phyloP scores from a whole-genome alignment of 2,797 vertebrate species.

The Sparidentex hasta region DNA sequence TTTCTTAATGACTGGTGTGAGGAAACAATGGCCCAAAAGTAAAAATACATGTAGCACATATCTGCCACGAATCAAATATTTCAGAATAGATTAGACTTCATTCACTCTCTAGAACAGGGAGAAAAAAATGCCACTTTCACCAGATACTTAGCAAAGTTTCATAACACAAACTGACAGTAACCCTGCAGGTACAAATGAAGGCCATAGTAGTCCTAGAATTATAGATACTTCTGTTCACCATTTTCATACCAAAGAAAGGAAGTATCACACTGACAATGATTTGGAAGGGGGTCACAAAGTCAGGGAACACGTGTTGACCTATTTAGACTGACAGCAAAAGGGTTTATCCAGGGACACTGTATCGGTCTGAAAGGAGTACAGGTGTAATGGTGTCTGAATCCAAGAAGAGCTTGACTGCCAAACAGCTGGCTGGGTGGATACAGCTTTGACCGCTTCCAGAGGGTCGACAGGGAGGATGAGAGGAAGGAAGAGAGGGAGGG shows the following conservation, averaged over 20 bases:
- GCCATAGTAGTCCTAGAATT: neutral
- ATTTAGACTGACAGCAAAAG: constrained; percentile 1
- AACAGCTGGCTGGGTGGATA: constrained; percentile 71
- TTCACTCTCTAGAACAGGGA: neutral
- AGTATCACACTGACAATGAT: neutral
- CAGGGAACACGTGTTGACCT: constrained; percentile 7
- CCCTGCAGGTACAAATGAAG: neutral
- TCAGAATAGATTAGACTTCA: neutral
- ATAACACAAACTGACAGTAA: neutral
- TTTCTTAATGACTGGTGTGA: constrained; percentile 6
- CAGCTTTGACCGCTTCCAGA: constrained; percentile 63
- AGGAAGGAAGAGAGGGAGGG: constrained; percentile 32
- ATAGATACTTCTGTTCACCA: neutral
- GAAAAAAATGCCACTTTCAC: neutral
- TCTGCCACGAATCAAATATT: neutral
- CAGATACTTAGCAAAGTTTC: constrained; percentile 6
- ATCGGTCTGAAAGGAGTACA: constrained; percentile 25
- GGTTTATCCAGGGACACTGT: constrained; percentile 46
- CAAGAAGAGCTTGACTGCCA: constrained; percentile 39
- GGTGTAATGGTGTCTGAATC: constrained; percentile 53
- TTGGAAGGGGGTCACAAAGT: neutral
- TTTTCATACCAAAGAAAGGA: constrained; percentile 11
- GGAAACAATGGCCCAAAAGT: constrained; percentile 7
- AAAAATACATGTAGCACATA: neutral
- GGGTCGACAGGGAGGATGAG: constrained; percentile 48